Base-by-base conservation (phyloP, 2,113 vertebrate genomes). In the Psittacara wagleri region DNA sequence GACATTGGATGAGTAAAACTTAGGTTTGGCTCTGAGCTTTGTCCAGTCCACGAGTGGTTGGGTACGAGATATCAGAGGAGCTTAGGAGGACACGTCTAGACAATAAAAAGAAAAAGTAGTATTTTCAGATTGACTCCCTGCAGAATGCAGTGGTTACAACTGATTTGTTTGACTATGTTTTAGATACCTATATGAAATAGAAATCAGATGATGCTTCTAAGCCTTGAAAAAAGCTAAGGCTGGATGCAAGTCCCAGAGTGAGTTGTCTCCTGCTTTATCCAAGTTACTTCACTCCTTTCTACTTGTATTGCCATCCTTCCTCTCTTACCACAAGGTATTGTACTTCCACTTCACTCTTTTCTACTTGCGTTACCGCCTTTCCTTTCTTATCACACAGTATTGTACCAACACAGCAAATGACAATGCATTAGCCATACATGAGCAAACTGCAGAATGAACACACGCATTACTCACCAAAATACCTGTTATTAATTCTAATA, bases 401-500 rank as follows among this genome's bases (percentile, higher is more conserved):
- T 82, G 35, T 72, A 61, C 75, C 54, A 33, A 62, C 31, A 63
- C 27, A 67, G 37, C 27, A 35, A 55, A 10, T 41, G 75, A 62
- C 52, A 59, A 16, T 37, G 15, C 2, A 5, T 52, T 9, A 85
- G 46, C 28, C 33, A 46, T 19, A n/a, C 33, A 87, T 19, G 31
- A 94, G 73, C 35, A 64, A 93, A 86, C 29, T 29, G 54, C 25
- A 44, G 64, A 79, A 74, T 0, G 2, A 61, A 46, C 9, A 6
- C 9, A 64, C 35, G 12, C 1, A 2, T 48, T 84, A 64, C 15
- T 93, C 79, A 46, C 25, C 54, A 49, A 82, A 90, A 82, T 35
- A 76, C 49, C 62, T 92, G 82, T 44, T 79, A 94, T 88, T 92
- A 91, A 91, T 96, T 96, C 94, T 86, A 91, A 95, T 92, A 64